Evolutionary conservation across 2,888 invertebrate genomes (phyloP), one percentile per base, ranked within the genome.

Genomic region (Lomographa bimaculata): DNA sequence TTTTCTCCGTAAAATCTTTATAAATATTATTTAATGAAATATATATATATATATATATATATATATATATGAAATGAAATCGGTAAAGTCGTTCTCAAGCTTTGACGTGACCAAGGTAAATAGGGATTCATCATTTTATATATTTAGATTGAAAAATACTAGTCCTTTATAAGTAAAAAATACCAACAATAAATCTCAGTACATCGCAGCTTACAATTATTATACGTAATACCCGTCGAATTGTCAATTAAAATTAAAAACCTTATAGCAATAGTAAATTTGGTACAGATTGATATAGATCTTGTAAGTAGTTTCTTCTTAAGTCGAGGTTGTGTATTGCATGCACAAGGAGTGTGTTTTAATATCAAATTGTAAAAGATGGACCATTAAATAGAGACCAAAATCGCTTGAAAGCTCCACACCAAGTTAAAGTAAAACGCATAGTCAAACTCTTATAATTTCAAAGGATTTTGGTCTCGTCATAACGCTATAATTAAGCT

Each of bases 331-430:
- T 83, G 83, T 83, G 80, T 73, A 54, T 59, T 66, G 69, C 77
- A 75, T 66, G 69, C 77, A 75, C 72, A 69, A 60, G 50, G 61
- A 57, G 73, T 77, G 80, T 77, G 74, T 71, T 64, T 60, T 71
- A 79, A 81, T 85, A 86, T 86, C 83, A 80, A 81, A 76, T 71
- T 70, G 83, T 82, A 84, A 85, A 85, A 85, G 80, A 83, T 77
- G 86, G 87, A 87, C 87, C 87, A 87, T 80, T 81, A 56, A 56
- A 60, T 61, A 65, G 64, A 56, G 61, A 59, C 60, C 50, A 54
- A 64, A 74, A 75, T 76, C 71, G 76, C 60, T 70, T 66, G 67
- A 57, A 52, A 48, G 11, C 29, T 11, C 33, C 10, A 18, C 6
- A 9, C 9, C 3, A 14, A 8, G 9, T 16, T 3, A 34, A 20